Evolutionary conservation across 2,113 vertebrate genomes (phyloP).

Genomic region (Hydrochoerus hydrochaeris): DNA sequence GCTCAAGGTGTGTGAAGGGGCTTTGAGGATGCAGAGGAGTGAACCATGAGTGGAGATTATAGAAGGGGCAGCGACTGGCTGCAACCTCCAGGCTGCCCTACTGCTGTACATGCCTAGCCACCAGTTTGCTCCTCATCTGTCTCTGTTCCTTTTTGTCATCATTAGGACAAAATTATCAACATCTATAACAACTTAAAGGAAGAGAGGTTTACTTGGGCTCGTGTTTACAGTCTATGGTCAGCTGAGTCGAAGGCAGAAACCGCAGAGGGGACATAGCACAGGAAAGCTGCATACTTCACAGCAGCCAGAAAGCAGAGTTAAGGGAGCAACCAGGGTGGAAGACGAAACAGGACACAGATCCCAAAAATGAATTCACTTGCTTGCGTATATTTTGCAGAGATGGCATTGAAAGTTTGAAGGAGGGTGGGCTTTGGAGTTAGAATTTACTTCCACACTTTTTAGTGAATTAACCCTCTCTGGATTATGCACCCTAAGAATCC

Average conservation of each 20-base stretch:
- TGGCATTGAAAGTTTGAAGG: too few relatives aligned
- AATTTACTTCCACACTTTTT: background rate
- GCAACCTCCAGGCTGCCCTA: background rate
- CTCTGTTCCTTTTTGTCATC: background rate
- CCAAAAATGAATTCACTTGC: background rate
- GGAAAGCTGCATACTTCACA: background rate
- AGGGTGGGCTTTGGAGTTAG: too few relatives aligned
- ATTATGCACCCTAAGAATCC: background rate
- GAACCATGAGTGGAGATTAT: background rate
- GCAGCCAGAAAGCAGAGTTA: background rate
- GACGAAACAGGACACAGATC: background rate
- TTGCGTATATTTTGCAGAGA: too few relatives aligned
- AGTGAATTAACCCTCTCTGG: background rate
- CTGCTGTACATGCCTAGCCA: background rate
- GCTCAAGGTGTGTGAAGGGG: background rate
- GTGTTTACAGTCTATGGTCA: background rate
- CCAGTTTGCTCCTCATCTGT: background rate
- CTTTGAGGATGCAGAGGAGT: background rate
- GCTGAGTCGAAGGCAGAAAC: background rate
- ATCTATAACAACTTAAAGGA: background rate
- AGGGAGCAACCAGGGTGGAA: background rate
- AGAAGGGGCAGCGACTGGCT: background rate
- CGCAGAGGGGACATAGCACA: background rate
- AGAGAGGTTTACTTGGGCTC: background rate
- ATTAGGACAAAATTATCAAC: background rate